Evolutionary conservation across 1,140 invertebrate genomes (phyloP).

Genomic region (Cryptotermes secundus): DNA sequence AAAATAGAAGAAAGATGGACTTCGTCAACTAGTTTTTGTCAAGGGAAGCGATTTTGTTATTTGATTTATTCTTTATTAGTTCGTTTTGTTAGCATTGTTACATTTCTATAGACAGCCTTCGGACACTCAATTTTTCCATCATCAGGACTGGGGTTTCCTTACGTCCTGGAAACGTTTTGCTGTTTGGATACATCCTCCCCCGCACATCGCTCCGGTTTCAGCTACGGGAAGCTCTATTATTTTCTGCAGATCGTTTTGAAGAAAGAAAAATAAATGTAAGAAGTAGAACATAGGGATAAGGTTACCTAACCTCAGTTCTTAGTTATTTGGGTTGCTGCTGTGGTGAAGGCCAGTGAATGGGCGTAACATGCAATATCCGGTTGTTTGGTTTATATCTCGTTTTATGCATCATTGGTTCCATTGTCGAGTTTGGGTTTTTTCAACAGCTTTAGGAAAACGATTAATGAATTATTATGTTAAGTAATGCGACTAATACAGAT

Average conservation of each 20-base stretch:
- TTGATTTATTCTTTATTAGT: slow-evolving; percentile 20
- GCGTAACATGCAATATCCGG: no score
- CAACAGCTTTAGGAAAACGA: no score
- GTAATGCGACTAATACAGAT: no score
- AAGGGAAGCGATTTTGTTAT: neutral
- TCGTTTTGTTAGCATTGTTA: slow-evolving; percentile 11
- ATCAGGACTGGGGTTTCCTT: neutral
- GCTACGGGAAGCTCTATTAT: neutral
- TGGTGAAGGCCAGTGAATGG: no score
- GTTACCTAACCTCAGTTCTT: neutral
- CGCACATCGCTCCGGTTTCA: neutral
- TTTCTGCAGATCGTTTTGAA: neutral
- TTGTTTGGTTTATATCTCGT: no score
- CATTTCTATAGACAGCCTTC: neutral
- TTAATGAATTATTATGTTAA: no score
- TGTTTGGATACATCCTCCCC: neutral
- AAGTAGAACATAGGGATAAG: neutral
- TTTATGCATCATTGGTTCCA: no score
- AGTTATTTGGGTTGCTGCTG: no score
- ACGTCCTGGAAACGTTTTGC: neutral
- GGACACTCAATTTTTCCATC: neutral
- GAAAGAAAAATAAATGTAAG: neutral
- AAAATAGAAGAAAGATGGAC: neutral
- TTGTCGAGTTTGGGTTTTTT: no score
- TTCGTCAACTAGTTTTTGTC: slow-evolving; percentile 5